Evolutionary conservation across 2,113 vertebrate species (phyloP).

Genomic region (Plectropomus leopardus): DNA sequence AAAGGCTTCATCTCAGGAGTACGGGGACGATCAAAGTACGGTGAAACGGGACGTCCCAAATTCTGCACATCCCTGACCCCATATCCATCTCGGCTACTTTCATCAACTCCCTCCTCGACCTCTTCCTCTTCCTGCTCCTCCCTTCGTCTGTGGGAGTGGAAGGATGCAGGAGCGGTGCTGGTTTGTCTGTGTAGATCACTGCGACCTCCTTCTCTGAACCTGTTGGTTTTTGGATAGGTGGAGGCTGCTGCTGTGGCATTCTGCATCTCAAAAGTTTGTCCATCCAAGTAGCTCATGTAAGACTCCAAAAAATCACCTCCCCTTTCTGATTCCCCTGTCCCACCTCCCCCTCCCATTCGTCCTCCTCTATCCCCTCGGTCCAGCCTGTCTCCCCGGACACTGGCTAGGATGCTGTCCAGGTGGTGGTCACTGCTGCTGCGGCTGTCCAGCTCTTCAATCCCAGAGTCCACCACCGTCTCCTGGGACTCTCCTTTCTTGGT

Average conservation of each 20-base stretch:
- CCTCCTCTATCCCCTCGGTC: slow-evolving; percentile 75
- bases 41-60: slow-evolving; percentile 80
- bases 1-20: slow-evolving; percentile 85
- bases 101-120: slow-evolving; percentile 69
- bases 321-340: slow-evolving; percentile 79
- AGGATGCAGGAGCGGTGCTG: slow-evolving; percentile 81
- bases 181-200: slow-evolving; percentile 82
- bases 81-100: slow-evolving; percentile 75
- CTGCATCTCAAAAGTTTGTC: slow-evolving; percentile 90
- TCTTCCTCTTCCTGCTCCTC: slow-evolving; percentile 79
- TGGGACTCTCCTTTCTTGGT: slow-evolving; percentile 86
- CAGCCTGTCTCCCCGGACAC: slow-evolving; percentile 73
- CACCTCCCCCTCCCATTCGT: slow-evolving; percentile 64
- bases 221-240: slow-evolving; percentile 82
- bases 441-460: slow-evolving; percentile 94
- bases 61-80: slow-evolving; percentile 77
- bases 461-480: slow-evolving; percentile 92
- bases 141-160: slow-evolving; percentile 79
- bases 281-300: slow-evolving; percentile 94
- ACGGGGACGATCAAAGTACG: slow-evolving; percentile 83
- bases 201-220: slow-evolving; percentile 82
- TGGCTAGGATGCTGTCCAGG: slow-evolving; percentile 89
- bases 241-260: slow-evolving; percentile 83
- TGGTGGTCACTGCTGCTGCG: slow-evolving; percentile 95
- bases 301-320: slow-evolving; percentile 91